phyloP scores from a whole-genome alignment of 2,797 vertebrate species.

The Hippoglossus hippoglossus region DNA sequence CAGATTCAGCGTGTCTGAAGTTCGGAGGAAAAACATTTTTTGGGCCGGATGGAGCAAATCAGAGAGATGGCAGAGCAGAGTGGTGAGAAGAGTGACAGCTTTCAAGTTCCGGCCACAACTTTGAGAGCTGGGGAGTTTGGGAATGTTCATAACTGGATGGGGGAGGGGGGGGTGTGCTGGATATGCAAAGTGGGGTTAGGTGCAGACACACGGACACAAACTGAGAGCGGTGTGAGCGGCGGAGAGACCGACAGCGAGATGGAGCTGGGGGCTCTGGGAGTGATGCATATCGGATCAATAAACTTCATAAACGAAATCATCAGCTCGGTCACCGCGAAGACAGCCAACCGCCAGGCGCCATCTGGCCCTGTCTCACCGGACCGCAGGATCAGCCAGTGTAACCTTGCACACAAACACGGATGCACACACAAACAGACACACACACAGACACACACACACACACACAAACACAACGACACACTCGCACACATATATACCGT shows the following conservation, averaged over 20 bases:
- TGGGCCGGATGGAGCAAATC: not conserved
- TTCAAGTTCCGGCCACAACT: constrained; percentile 56
- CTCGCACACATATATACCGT: constrained; percentile 1
- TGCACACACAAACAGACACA: constrained; percentile 35
- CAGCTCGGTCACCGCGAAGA: constrained; percentile 73
- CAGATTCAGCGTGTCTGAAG: constrained; percentile 15
- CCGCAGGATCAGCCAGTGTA: constrained; percentile 69
- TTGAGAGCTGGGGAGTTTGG: constrained; percentile 37
- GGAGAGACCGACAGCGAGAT: constrained; percentile 61
- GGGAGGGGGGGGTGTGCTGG: not conserved
- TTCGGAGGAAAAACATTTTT: constrained; percentile 18
- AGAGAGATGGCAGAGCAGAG: constrained; percentile 11
- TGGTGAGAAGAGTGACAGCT: constrained; percentile 59
- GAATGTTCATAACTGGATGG: not conserved
- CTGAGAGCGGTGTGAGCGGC: constrained; percentile 48
- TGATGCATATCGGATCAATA: constrained; percentile 80
- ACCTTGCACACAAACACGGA: constrained; percentile 60
- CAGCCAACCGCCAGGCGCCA: constrained; percentile 77
- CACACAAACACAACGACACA: constrained; percentile 27
- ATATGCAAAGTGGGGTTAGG: constrained; percentile 50
- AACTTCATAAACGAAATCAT: constrained; percentile 82
- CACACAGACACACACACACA: constrained; percentile 33
- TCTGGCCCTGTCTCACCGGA: constrained; percentile 75
- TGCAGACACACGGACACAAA: constrained; percentile 45
- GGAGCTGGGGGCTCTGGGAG: constrained; percentile 67